Conservation (phyloP, 1,140 invertebrate species). For the Drosophila subpulchrella region DNA sequence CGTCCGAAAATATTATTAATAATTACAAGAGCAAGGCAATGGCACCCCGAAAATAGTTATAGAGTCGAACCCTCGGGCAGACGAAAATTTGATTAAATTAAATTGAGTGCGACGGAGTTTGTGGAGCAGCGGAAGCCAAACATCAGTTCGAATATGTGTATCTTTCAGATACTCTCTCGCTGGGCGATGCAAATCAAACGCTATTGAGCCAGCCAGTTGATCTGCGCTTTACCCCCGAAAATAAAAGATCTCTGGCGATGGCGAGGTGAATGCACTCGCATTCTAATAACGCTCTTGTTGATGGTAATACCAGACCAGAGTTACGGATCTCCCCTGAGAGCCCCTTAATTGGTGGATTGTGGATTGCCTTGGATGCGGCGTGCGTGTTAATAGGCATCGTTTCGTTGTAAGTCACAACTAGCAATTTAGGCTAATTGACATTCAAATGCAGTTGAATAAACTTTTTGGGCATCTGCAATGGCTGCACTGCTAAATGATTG, state of each 20-base stretch:
- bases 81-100: constrained; percentile 75
- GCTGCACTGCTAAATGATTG: constrained; percentile 5
- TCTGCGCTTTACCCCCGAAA: constrained; percentile 10
- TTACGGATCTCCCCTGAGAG: constrained; percentile 22
- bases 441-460: constrained; percentile 82
- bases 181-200: constrained; percentile 15
- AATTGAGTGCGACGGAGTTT: constrained; percentile 74
- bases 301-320: constrained; percentile 29
- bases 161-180: constrained; percentile 45
- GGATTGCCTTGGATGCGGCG: constrained; percentile 25
- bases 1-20: constrained; percentile 64
- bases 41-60: constrained; percentile 68
- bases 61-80: constrained; percentile 42
- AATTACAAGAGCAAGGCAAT: constrained; percentile 51
- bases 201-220: constrained; percentile 11
- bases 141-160: constrained; percentile 36
- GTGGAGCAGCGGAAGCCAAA: constrained; percentile 41
- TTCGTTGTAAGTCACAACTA: constrained; percentile 73
- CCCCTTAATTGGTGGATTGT: constrained; percentile 68
- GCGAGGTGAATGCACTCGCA: constrained; percentile 73
- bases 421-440: constrained; percentile 79
- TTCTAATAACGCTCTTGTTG: constrained; percentile 1
- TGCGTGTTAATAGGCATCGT: constrained; percentile 67
- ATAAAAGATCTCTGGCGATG: constrained; percentile 21
- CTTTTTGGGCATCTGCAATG: constrained; percentile 33